These are phyloP conservation scores for Pseudomyrmex cubaensis DNA, from an alignment of 1,140 invertebrate genomes.

Conservation along the genomic window DNA sequence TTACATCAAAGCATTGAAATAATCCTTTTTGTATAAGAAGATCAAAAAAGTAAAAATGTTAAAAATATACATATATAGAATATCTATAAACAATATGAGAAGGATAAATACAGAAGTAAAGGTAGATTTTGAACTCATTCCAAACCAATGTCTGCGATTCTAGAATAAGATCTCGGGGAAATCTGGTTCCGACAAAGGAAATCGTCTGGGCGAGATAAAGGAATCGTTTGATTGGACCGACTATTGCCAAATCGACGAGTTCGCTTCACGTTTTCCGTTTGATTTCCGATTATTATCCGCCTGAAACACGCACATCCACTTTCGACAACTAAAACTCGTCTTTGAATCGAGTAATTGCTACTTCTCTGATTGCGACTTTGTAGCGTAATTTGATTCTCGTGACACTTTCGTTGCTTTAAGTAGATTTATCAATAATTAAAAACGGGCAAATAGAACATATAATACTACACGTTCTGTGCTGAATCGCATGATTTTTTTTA, in stretches of 20 bases:
- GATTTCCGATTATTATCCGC: constrained; percentile 65
- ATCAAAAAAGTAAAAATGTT: no score
- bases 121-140: constrained; percentile 19
- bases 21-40: no score
- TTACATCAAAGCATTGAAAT: no score
- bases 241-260: constrained; percentile 63
- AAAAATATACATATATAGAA: not conserved
- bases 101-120: not conserved
- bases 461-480: no score
- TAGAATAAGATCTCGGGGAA: not conserved
- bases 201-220: constrained; percentile 44
- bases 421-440: not conserved
- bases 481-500: not conserved
- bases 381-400: not conserved
- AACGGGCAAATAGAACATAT: not conserved
- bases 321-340: not conserved
- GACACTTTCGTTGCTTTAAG: constrained; percentile 19
- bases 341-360: not conserved
- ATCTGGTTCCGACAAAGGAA: constrained; percentile 8
- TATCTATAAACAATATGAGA: constrained; percentile 1
- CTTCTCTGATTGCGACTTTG: not conserved
- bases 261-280: constrained; percentile 56
- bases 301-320: constrained; percentile 17
- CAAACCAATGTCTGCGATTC: constrained; percentile 7
- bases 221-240: constrained; percentile 63